These are phyloP conservation scores for Phrynocephalus forsythii DNA, from an alignment of 2,797 vertebrate genomes.

Conservation along the genomic window DNA sequence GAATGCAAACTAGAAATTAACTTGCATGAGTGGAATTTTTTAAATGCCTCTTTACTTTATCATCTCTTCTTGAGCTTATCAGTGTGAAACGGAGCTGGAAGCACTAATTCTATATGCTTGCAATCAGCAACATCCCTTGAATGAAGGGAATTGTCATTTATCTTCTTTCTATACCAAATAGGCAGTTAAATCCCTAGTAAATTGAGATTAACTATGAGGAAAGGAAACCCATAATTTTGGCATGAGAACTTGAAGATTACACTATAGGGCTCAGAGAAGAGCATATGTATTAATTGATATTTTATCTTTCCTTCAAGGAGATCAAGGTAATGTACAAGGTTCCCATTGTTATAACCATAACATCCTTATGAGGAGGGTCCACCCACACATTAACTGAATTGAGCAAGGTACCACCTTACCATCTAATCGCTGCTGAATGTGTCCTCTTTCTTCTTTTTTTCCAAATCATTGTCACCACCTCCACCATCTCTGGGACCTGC, in stretches of 20 bases:
- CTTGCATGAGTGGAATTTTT: conserved; percentile 13
- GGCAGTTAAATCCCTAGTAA: not conserved
- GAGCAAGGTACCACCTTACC: too few species aligned
- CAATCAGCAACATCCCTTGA: conserved; percentile 22
- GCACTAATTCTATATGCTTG: conserved; percentile 16
- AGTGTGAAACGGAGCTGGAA: conserved; percentile 6
- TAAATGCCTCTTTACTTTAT: conserved; percentile 25
- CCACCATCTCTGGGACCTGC: too few species aligned
- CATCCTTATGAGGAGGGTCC: not conserved
- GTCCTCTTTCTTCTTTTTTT: too few species aligned
- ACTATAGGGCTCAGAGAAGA: not conserved
- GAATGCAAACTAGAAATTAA: conserved; percentile 17
- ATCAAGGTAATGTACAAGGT: not conserved
- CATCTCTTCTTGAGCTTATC: conserved; percentile 6
- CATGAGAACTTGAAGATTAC: not conserved
- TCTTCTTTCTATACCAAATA: not conserved
- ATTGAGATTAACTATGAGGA: not conserved
- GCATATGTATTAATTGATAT: not conserved
- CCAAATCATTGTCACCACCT: not conserved
- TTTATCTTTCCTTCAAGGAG: not conserved
- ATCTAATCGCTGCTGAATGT: too few species aligned
- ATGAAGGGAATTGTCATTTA: not conserved
- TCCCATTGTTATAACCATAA: not conserved
- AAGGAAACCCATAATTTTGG: not conserved
- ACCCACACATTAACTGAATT: too few species aligned